Percentiles rank a stretch among this genome's conserved stretches.
phyloP scores from a whole-genome alignment of 2,113 vertebrate genomes.

The Cephalopterus ornatus region DNA sequence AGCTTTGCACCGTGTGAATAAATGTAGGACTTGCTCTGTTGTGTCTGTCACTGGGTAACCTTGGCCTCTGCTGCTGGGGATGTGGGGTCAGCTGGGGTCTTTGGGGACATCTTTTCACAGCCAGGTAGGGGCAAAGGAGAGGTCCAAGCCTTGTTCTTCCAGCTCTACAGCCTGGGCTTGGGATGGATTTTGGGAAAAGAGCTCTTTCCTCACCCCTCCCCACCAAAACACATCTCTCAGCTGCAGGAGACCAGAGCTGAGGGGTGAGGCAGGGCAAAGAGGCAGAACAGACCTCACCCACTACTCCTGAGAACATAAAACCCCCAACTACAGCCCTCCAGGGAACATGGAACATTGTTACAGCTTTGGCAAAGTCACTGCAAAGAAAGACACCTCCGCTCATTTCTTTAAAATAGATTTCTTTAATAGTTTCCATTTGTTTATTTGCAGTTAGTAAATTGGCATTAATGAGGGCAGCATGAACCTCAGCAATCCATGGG shows the following conservation, averaged over 20 bases:
- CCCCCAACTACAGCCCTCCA: accelerated
- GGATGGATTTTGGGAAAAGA: not conserved
- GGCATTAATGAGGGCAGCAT: conserved; percentile 59
- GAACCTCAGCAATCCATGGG: not conserved
- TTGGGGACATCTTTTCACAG: not conserved
- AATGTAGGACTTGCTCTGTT: not conserved
- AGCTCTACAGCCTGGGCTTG: no score
- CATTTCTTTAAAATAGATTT: conserved; percentile 76
- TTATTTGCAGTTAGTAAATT: conserved; percentile 76
- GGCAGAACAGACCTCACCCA: accelerated
- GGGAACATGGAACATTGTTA: accelerated
- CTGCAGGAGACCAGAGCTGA: no score
- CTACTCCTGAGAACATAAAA: accelerated
- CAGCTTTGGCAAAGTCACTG: not conserved
- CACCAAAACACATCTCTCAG: no score
- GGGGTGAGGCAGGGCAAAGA: accelerated
- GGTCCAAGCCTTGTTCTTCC: not conserved
- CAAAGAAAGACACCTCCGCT: conserved; percentile 51
- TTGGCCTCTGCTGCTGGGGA: no score
- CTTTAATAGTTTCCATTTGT: conserved; percentile 79
- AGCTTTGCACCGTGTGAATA: conserved; percentile 14
- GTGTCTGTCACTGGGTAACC: not conserved
- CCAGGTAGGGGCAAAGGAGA: not conserved
- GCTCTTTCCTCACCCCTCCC: not conserved
- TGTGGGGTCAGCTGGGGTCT: not conserved